A percentile compares a stretch with the other conserved stretches of the same genome.
phyloP scores from a whole-genome alignment of 2,888 invertebrate genomes.

The Polydrusus tereticollis region DNA sequence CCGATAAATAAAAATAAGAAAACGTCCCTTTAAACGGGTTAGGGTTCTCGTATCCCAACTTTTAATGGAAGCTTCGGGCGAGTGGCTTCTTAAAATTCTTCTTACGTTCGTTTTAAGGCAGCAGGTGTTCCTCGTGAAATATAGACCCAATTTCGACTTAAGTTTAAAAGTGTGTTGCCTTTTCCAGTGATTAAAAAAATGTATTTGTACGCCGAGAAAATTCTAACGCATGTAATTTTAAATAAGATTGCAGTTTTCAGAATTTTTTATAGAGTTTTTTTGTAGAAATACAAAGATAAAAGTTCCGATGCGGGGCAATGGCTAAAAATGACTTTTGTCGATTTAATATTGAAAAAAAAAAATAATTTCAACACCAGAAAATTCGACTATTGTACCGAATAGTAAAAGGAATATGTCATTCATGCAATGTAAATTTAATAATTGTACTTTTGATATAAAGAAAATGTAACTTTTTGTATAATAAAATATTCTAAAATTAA shows the following conservation, averaged over 20 bases:
- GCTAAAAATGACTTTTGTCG: no score
- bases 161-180: slow-evolving; percentile 41
- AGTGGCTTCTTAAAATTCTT: slow-evolving; percentile 36
- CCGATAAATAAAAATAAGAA: slow-evolving; percentile 30
- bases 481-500: no score
- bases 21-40: slow-evolving; percentile 23
- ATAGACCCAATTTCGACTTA: slow-evolving; percentile 42
- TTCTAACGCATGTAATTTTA: not conserved
- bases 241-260: not conserved
- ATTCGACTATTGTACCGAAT: no score
- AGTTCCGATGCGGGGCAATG: no score
- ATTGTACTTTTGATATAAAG: no score
- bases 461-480: no score
- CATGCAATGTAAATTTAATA: no score
- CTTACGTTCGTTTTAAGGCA: slow-evolving; percentile 29
- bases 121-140: slow-evolving; percentile 41
- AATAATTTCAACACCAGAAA: no score
- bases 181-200: slow-evolving; percentile 39
- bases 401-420: no score
- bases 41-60: not conserved
- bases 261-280: no score
- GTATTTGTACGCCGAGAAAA: not conserved
- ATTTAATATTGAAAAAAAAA: no score
- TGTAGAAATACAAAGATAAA: no score
- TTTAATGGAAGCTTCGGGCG: slow-evolving; percentile 18